These are phyloP conservation scores for Scaptomyza parva DNA, from an alignment of 2,888 invertebrate genomes.

Conservation along the genomic window DNA sequence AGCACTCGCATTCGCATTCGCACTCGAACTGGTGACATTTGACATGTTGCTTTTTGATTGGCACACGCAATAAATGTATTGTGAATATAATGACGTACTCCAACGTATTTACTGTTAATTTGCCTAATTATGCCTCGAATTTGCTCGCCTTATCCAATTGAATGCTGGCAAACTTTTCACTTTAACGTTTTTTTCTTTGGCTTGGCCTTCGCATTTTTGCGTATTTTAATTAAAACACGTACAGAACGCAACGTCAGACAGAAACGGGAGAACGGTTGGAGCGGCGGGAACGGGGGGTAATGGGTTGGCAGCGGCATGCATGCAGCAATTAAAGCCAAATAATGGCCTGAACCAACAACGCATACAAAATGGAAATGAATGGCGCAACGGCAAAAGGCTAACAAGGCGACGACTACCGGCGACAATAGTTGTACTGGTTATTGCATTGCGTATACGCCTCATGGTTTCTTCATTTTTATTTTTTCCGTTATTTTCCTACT, in stretches of 20 bases:
- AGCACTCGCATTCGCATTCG: too few species aligned
- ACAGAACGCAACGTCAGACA: conserved; percentile 34
- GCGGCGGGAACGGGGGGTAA: background rate
- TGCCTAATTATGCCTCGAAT: conserved; percentile 57
- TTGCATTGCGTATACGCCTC: conserved; percentile 72
- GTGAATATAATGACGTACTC: conserved; percentile 20
- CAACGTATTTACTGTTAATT: conserved; percentile 68
- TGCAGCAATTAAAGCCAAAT: conserved; percentile 79
- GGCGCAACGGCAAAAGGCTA: conserved; percentile 65
- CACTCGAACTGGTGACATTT: conserved; percentile 63
- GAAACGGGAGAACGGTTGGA: too few species aligned
- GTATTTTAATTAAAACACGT: conserved; percentile 78
- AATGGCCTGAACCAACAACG: conserved; percentile 72
- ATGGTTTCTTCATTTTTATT: conserved; percentile 26
- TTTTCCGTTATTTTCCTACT: conserved; percentile 60
- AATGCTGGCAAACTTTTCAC: conserved; percentile 64
- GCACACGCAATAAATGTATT: conserved; percentile 55
- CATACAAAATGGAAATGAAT: conserved; percentile 78
- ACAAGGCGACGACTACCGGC: conserved; percentile 63
- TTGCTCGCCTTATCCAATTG: conserved; percentile 55
- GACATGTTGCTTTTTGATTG: conserved; percentile 77
- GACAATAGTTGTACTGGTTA: conserved; percentile 47
- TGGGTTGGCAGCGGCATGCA: conserved; percentile 46
- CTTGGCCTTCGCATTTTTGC: conserved; percentile 23
- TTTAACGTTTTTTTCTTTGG: conserved; percentile 23